A percentile compares a stretch with the other conserved stretches of the same genome.
phyloP scores from a whole-genome alignment of 2,888 invertebrate species.

The Linnaemya tessellans region DNA sequence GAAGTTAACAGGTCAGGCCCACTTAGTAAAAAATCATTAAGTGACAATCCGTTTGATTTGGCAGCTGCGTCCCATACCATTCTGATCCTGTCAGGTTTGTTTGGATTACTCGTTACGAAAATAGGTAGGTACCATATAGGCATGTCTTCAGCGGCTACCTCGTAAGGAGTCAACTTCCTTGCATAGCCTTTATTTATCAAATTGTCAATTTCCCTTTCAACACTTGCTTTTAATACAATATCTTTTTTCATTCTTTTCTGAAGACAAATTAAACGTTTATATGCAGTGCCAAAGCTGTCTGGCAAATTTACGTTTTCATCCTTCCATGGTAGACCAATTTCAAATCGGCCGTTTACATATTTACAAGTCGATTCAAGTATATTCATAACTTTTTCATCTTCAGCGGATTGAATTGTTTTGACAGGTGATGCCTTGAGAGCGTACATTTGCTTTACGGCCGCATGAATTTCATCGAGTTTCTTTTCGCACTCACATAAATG shows the following conservation, averaged over 20 bases:
- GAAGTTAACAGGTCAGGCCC: constrained; percentile 30
- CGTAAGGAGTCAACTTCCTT: constrained; percentile 3
- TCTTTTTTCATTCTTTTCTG: constrained; percentile 29
- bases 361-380: constrained; percentile 64
- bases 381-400: constrained; percentile 17
- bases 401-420: background rate
- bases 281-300: no score
- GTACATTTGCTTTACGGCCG: constrained; percentile 29
- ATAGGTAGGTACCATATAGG: constrained; percentile 18
- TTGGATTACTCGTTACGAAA: no score
- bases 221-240: background rate
- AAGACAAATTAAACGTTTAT: constrained; percentile 26
- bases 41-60: constrained; percentile 5
- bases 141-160: background rate
- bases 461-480: no score
- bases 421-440: constrained; percentile 17
- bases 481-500: constrained; percentile 42
- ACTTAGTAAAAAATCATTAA: constrained; percentile 38
- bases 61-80: no score
- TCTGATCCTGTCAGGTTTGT: no score
- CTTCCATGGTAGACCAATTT: constrained; percentile 48
- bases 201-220: constrained; percentile 27
- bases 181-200: no score
- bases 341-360: constrained; percentile 41
- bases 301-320: constrained; percentile 39